Evolutionary conservation across 2,797 vertebrate species (phyloP).

Genomic region (Crenichthys baileyi): DNA sequence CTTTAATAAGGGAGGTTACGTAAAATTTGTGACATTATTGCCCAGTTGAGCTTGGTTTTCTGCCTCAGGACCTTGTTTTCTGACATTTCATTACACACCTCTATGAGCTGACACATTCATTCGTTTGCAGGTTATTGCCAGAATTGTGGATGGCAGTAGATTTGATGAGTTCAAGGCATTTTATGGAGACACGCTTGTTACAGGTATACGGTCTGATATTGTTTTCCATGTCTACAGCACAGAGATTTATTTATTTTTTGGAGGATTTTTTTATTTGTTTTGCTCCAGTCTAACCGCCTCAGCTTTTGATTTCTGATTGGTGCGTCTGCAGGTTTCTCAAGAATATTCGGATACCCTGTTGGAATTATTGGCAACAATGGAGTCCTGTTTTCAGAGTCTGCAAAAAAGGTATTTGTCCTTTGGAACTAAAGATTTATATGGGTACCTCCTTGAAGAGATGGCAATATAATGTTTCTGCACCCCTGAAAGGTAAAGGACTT

Average conservation of each 20-base stretch:
- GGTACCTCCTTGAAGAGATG: conserved; percentile 10
- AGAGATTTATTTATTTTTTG: not conserved
- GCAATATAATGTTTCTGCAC: conserved; percentile 15
- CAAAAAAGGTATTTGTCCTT: conserved; percentile 88
- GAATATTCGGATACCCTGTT: conserved; percentile 96
- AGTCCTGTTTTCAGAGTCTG: conserved; percentile 97
- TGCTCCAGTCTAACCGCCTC: not conserved
- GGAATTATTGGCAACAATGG: conserved; percentile 99
- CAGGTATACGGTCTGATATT: conserved; percentile 81
- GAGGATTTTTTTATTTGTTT: not conserved
- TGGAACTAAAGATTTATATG: not conserved
- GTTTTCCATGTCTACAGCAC: not conserved
- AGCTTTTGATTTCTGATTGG: conserved; percentile 1
- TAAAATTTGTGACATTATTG: conserved; percentile 8
- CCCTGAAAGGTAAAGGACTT: conserved; percentile 55
- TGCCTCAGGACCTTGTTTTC: conserved; percentile 11
- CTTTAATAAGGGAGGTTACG: conserved; percentile 1
- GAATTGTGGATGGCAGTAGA: conserved; percentile 97
- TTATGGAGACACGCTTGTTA: conserved; percentile 96
- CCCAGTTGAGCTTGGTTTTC: not conserved
- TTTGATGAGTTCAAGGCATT: conserved; percentile 98
- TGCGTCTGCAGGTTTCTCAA: conserved; percentile 87
- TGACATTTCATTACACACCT: not conserved
- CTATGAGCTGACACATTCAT: conserved; percentile 18
- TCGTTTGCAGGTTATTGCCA: conserved; percentile 90